Percentiles rank a stretch among this genome's conserved stretches.
Evolutionary conservation across 2,888 invertebrate species (phyloP).

Genomic region (Cistogaster globosa): DNA sequence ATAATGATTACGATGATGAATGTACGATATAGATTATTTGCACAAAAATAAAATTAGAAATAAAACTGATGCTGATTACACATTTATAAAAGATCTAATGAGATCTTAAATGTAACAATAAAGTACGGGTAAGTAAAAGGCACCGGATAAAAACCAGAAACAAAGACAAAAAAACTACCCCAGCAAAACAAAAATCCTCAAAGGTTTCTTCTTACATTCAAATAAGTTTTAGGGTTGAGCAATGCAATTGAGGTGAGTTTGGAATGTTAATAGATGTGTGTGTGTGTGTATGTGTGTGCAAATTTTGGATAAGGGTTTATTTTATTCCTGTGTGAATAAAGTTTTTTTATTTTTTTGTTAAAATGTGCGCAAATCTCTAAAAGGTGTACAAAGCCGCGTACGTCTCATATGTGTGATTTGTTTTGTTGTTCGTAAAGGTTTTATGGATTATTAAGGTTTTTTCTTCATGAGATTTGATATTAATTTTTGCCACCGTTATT

Average conservation of each 20-base stretch:
- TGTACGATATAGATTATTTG: conserved; percentile 64
- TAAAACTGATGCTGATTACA: conserved; percentile 74
- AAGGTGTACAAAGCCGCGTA: conserved; percentile 73
- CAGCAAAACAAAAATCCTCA: conserved; percentile 15
- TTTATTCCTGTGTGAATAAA: too few relatives aligned
- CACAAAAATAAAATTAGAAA: conserved; percentile 56
- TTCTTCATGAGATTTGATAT: conserved; percentile 65
- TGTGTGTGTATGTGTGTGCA: neutral
- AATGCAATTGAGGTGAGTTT: conserved; percentile 69
- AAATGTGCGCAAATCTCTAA: conserved; percentile 68
- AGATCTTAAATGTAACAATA: conserved; percentile 72
- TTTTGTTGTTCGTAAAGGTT: conserved; percentile 65
- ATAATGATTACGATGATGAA: conserved; percentile 52
- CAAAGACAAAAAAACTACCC: conserved; percentile 67
- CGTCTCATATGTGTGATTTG: conserved; percentile 68
- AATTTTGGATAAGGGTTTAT: conserved; percentile 42
- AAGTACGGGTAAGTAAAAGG: conserved; percentile 50
- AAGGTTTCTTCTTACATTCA: conserved; percentile 13
- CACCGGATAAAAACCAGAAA: conserved; percentile 46
- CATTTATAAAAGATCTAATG: conserved; percentile 67
- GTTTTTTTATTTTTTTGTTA: too few relatives aligned
- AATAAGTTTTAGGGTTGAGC: conserved; percentile 47
- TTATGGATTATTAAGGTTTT: conserved; percentile 73
- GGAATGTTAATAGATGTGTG: conserved; percentile 27
- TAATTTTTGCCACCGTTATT: conserved; percentile 53